Conservation (phyloP, 2,113 vertebrate species). For the Poeciliopsis prolifica region DNA sequence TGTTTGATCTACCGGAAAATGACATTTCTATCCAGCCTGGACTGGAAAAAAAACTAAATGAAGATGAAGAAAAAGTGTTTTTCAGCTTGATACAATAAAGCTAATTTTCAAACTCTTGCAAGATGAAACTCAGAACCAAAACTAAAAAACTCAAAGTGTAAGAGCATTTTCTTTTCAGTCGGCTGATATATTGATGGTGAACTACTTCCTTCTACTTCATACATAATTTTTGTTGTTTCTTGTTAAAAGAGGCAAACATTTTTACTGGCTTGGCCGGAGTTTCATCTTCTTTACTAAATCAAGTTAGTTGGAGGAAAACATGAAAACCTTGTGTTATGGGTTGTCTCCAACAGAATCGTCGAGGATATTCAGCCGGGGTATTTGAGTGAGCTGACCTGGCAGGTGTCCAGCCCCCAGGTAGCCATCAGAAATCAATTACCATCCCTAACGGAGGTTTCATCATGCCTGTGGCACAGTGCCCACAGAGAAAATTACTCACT, state of each 20-base stretch:
- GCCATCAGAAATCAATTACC: conserved; percentile 72
- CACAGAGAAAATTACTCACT: conserved; percentile 61
- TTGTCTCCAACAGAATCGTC: conserved; percentile 38
- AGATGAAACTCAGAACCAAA: not conserved
- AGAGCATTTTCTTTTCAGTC: no score
- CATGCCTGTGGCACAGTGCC: conserved; percentile 62
- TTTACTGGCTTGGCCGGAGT: no score
- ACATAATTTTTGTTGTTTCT: not conserved
- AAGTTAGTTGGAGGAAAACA: not conserved
- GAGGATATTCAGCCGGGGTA: conserved; percentile 37
- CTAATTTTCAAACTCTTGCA: not conserved
- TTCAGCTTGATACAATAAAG: not conserved
- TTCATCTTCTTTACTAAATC: not conserved
- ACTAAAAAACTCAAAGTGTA: not conserved
- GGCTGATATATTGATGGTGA: no score
- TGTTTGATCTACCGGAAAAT: not conserved
- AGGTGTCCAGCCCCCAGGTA: conserved; percentile 57
- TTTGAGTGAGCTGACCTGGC: conserved; percentile 58
- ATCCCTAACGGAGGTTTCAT: conserved; percentile 61
- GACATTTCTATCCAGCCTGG: not conserved
- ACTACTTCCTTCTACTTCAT: no score
- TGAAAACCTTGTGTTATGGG: conserved; percentile 19
- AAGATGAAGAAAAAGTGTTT: not conserved
- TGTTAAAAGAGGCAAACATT: no score
- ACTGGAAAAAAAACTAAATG: not conserved